Evolutionary conservation across 2,113 vertebrate species (phyloP).

Genomic region (Malurus elegans): DNA sequence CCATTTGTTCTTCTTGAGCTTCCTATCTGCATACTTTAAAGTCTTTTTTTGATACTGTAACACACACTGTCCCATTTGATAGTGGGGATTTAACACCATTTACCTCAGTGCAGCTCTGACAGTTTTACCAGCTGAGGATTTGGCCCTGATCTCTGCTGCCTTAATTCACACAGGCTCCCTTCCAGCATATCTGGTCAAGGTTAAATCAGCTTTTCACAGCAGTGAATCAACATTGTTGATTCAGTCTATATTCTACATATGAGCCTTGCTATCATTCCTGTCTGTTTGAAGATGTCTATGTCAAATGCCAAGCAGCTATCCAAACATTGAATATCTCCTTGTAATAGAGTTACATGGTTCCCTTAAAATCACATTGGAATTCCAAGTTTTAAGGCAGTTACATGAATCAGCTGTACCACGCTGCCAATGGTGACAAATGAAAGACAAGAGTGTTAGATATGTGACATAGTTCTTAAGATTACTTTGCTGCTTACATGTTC

Average conservation of each 20-base stretch:
- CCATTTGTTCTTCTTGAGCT: background rate
- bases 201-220: conserved; percentile 50
- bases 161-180: conserved; percentile 19
- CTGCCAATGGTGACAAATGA: background rate
- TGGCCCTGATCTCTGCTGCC: conserved; percentile 3
- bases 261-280: background rate
- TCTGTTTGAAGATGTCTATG: background rate
- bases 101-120: background rate
- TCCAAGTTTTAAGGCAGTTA: background rate
- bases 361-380: background rate
- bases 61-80: background rate
- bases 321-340: conserved; percentile 8
- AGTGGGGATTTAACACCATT: background rate
- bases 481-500: background rate
- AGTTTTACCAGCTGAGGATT: conserved; percentile 32
- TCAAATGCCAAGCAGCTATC: conserved; percentile 20
- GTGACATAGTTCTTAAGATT: background rate
- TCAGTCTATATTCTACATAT: background rate
- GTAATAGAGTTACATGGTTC: background rate
- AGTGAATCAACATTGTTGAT: background rate
- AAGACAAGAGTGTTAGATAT: background rate
- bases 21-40: background rate
- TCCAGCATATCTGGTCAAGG: conserved; percentile 22
- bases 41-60: background rate
- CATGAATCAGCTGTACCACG: background rate